Percentiles rank a stretch among this genome's conserved stretches.
phyloP scores from a whole-genome alignment of 2,888 invertebrate genomes.

The Boloria euphrosyne region DNA sequence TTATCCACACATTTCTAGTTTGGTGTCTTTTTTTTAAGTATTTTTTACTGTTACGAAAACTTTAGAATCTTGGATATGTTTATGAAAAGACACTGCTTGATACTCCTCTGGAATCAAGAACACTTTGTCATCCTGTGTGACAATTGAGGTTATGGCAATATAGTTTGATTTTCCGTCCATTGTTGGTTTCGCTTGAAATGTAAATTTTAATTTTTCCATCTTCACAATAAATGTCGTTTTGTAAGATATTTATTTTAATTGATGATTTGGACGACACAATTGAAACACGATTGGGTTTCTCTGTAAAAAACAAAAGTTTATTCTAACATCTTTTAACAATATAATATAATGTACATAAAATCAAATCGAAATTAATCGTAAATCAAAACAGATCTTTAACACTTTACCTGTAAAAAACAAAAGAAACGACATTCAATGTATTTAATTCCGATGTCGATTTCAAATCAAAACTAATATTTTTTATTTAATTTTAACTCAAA shows the following conservation, averaged over 20 bases:
- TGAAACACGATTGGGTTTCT: no score
- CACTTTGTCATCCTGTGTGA: not conserved
- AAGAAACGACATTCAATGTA: no score
- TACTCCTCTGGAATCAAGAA: conserved; percentile 33
- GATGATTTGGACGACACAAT: no score
- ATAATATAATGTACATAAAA: no score
- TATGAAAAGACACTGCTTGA: conserved; percentile 30
- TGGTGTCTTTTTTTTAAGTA: conserved; percentile 38
- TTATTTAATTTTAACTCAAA: no score
- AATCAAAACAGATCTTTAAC: no score
- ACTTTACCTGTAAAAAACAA: no score
- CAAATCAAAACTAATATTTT: not conserved
- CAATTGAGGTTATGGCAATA: not conserved
- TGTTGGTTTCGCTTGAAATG: not conserved
- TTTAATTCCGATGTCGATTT: no score
- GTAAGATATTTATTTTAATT: not conserved
- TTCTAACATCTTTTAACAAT: no score
- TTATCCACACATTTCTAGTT: conserved; percentile 37
- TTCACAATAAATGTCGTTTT: not conserved
- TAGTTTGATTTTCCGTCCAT: not conserved
- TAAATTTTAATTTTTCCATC: not conserved
- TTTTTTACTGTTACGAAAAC: conserved; percentile 36
- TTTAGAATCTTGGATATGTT: conserved; percentile 23
- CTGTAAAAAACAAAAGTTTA: no score
- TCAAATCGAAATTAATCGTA: no score